A percentile compares a stretch with the other conserved stretches of the same genome.
These are phyloP conservation scores for Erinaceus europaeus DNA, from an alignment of 2,113 vertebrate genomes.

Conservation along the genomic window DNA sequence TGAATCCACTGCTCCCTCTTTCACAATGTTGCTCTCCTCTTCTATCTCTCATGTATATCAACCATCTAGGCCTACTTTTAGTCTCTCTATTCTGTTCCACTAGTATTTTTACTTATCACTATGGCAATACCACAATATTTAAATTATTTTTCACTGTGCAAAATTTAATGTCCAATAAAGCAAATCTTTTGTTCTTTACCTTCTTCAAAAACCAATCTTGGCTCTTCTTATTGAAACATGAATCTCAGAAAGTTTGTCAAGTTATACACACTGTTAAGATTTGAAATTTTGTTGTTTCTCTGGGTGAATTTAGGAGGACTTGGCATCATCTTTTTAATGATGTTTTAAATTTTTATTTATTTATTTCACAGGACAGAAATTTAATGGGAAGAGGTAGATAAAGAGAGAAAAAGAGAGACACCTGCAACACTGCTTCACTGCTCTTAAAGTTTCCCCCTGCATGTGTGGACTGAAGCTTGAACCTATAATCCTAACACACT, in stretches of 20 bases:
- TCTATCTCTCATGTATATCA: neutral
- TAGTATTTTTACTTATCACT: neutral
- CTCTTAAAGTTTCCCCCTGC: no score
- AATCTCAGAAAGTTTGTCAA: neutral
- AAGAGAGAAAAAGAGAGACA: no score
- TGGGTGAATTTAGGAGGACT: neutral
- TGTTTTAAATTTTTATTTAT: no score
- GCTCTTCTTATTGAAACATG: neutral
- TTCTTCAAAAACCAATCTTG: neutral
- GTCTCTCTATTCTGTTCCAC: neutral
- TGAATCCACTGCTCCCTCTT: slow-evolving; percentile 1
- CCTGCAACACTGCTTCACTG: no score
- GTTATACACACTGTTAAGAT: neutral
- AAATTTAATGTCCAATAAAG: neutral
- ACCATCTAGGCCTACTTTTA: neutral
- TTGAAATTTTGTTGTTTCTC: neutral
- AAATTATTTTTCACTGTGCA: neutral
- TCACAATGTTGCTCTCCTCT: neutral
- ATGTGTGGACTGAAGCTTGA: no score
- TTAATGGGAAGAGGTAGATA: no score
- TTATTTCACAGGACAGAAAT: no score
- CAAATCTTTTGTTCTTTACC: neutral
- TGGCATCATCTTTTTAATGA: no score
- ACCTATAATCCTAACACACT: no score
- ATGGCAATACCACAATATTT: neutral